These are phyloP conservation scores for Diorhabda elongata DNA, from an alignment of 1,140 invertebrate genomes.

Conservation along the genomic window DNA sequence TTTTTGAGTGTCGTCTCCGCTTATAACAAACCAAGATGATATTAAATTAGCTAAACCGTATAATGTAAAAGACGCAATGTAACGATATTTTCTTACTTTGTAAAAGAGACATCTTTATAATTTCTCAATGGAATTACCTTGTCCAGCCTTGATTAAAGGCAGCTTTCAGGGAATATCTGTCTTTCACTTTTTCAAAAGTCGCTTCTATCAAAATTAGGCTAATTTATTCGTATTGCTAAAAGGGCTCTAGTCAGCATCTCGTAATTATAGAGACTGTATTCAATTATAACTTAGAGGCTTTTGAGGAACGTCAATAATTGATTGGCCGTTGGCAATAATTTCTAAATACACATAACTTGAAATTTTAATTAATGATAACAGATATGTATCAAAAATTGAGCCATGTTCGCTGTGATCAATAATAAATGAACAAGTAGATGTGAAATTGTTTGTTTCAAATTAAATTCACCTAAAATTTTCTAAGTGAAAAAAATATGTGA, in stretches of 20 bases:
- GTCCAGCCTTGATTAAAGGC: not conserved
- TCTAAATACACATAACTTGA: not conserved
- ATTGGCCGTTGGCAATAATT: not conserved
- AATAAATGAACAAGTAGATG: no score
- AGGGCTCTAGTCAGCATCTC: slow-evolving; percentile 1
- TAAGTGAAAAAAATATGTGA: no score
- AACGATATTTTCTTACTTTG: no score
- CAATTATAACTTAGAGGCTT: not conserved
- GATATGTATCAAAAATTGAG: no score
- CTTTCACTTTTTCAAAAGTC: not conserved
- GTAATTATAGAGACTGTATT: not conserved
- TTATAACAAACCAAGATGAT: no score
- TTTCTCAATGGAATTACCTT: slow-evolving; percentile 1
- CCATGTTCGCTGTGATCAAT: no score
- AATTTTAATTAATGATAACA: no score
- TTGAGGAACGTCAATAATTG: not conserved
- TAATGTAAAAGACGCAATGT: no score
- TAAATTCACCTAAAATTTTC: no score
- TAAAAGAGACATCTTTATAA: not conserved
- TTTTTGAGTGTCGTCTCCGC: no score
- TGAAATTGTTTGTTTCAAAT: no score
- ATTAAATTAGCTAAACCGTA: no score
- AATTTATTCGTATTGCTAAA: slow-evolving; percentile 3
- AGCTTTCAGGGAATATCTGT: not conserved
- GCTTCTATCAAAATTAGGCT: not conserved